Evolutionary conservation across 2,888 invertebrate species (phyloP), one percentile per base, ranked within the genome.

Genomic region (Drosophila dives): DNA sequence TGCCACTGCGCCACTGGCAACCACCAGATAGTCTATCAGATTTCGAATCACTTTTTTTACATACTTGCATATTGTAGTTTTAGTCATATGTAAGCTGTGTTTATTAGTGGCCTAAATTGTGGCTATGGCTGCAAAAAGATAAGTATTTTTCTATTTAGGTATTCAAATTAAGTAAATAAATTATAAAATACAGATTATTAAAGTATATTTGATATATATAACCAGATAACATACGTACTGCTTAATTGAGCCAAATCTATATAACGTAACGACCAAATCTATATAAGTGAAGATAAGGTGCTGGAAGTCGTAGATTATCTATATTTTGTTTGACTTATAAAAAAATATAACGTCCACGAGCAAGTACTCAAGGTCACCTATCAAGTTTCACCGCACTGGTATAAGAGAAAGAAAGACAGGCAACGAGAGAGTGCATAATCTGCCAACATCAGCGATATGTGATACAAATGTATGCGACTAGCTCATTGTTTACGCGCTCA

Each of bases 1-100:
- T 60, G 45, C 66, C 68, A 53, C 53, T 60, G 71, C 50, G 32
- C 53, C 74, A 55, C 49, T 32, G 53, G 54, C 55, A 64, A 26
- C 38, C 36, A 56, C 60, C 20, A 38, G 55, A 55, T 38, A 38
- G 38, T 36, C 49, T 68, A 33, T 48, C 48, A 66, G 55, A 55
- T 67, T 49, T 40, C 67, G 33, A 33, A 34, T 40, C 49, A 26
- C 38, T 20, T 26, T 33, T 32, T 29, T 29, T 32, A 36, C 45
- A 29, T 48, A 17, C 49, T 49, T 40, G 56, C 68, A 68, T 40
- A 56, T 29, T 49, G 12, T 34, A n/a, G 12, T 38, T 38, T 8
- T 26, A 54, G 36, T 26, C 48, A 20, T 29, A 26, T 40, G 34
- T 29, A 40, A 10, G 10, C 15, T 12, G 33, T 32, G 33, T 67